Conservation (phyloP, 2,113 vertebrate genomes). For the Thamnophis sirtalis region DNA sequence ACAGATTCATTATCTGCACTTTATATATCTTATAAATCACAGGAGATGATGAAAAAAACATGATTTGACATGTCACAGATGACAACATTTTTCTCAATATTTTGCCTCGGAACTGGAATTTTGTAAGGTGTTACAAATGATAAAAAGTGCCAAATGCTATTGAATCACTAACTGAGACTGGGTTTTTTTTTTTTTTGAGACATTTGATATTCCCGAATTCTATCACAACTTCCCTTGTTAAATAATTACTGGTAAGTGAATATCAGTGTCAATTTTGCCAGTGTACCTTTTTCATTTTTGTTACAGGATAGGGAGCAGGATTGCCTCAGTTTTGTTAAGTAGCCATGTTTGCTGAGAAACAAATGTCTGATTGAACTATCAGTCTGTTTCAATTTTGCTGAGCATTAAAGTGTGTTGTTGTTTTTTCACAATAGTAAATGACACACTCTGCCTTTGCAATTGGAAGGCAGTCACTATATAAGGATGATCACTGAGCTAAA, state of each 20-base stretch:
- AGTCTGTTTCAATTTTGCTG: not conserved
- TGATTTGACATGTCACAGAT: not conserved
- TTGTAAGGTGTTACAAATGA: not conserved
- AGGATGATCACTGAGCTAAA: not conserved
- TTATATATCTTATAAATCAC: not conserved
- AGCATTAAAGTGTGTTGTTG: not conserved
- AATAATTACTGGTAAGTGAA: not conserved
- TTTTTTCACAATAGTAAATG: not conserved
- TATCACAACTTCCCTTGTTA: not conserved
- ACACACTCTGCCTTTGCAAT: not conserved
- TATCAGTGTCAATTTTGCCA: not conserved
- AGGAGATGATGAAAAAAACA: not conserved
- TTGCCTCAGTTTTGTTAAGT: not conserved
- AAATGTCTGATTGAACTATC: not conserved
- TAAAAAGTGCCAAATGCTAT: not conserved
- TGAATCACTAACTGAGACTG: not conserved
- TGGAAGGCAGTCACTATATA: not conserved
- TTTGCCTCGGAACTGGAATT: not conserved
- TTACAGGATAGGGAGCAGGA: not conserved
- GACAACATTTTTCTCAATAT: not conserved
- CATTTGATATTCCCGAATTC: not conserved
- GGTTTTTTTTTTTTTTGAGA: not conserved
- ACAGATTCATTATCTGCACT: not conserved
- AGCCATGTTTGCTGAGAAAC: not conserved
- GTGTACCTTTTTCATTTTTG: not conserved